Percentiles rank a stretch among this genome's conserved stretches.
These are phyloP conservation scores for Urophycis tenuis DNA, from an alignment of 2,797 vertebrate species.

Conservation along the genomic window DNA sequence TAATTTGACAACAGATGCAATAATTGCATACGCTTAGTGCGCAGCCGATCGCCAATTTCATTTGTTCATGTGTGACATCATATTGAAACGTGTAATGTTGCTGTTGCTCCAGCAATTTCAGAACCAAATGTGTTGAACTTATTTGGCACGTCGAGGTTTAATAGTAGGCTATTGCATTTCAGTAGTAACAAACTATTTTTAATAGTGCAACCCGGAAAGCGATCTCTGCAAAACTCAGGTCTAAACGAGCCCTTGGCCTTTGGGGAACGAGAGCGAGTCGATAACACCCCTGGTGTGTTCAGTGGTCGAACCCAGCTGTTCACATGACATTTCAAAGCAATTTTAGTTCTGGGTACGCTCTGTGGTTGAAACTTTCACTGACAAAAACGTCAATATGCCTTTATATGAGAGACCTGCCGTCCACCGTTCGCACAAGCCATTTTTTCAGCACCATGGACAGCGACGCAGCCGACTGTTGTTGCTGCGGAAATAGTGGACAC, in stretches of 20 bases:
- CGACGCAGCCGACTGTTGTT: slow-evolving; percentile 11
- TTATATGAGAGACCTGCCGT: slow-evolving; percentile 38
- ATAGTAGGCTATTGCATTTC: not conserved
- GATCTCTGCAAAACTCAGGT: slow-evolving; percentile 41
- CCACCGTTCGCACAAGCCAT: slow-evolving; percentile 26
- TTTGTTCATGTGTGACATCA: not conserved
- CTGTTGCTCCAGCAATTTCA: not conserved
- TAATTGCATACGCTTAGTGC: not conserved
- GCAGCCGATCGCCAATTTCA: not conserved
- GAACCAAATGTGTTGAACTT: not conserved
- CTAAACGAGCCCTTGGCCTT: slow-evolving; percentile 64
- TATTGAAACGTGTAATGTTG: not conserved
- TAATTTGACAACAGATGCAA: not conserved
- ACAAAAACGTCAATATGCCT: slow-evolving; percentile 67
- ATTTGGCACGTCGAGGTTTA: not conserved
- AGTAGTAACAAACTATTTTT: not conserved
- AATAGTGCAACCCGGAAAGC: not conserved
- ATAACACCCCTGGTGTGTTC: slow-evolving; percentile 69
- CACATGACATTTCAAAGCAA: slow-evolving; percentile 71
- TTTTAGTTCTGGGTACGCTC: slow-evolving; percentile 60
- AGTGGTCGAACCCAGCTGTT: slow-evolving; percentile 72
- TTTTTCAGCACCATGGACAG: slow-evolving; percentile 64
- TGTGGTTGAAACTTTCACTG: slow-evolving; percentile 65
- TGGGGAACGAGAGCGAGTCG: slow-evolving; percentile 64
- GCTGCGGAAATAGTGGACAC: not conserved